Evolutionary conservation across 92 coral and sea anemone species (phyloP).

Genomic region (Zoanthus sociatus): DNA sequence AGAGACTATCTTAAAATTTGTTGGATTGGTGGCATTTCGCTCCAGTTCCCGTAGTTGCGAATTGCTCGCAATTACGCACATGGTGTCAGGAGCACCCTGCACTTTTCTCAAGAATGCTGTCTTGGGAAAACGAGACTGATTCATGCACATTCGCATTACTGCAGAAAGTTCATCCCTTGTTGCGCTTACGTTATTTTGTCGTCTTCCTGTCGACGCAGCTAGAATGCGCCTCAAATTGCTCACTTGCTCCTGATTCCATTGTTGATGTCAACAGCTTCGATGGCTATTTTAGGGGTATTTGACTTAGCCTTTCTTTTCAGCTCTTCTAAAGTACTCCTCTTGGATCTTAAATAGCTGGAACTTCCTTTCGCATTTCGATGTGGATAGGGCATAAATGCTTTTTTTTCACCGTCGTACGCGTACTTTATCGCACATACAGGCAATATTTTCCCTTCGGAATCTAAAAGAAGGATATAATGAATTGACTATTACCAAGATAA

Average conservation of each 20-base stretch:
- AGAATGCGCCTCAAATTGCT: conserved; percentile 38
- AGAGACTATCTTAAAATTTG: conserved; percentile 48
- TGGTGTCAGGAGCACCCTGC: conserved; percentile 51
- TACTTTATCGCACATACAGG: conserved; percentile 54
- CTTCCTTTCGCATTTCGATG: conserved; percentile 56
- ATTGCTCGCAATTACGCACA: conserved; percentile 52
- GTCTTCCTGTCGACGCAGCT: conserved; percentile 33
- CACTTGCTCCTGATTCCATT: conserved; percentile 59
- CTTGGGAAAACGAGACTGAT: conserved; percentile 49
- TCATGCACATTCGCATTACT: conserved; percentile 59
- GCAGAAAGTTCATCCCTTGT: conserved; percentile 53
- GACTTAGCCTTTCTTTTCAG: conserved; percentile 33
- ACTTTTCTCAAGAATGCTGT: conserved; percentile 58
- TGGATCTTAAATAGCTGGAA: conserved; percentile 36
- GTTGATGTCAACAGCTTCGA: conserved; percentile 42
- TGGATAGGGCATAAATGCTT: conserved; percentile 37
- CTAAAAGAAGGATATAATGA: conserved; percentile 28
- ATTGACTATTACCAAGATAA: not conserved
- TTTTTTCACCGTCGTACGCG: conserved; percentile 41
- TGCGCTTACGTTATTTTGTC: conserved; percentile 45
- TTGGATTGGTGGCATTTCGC: conserved; percentile 51
- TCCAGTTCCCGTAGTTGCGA: conserved; percentile 48
- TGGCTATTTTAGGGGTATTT: conserved; percentile 48
- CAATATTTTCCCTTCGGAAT: conserved; percentile 29
- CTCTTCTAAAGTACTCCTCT: conserved; percentile 38